These are phyloP conservation scores for Microcebus ravelobensis DNA, from an alignment of 2,113 vertebrate genomes.

Conservation along the genomic window DNA sequence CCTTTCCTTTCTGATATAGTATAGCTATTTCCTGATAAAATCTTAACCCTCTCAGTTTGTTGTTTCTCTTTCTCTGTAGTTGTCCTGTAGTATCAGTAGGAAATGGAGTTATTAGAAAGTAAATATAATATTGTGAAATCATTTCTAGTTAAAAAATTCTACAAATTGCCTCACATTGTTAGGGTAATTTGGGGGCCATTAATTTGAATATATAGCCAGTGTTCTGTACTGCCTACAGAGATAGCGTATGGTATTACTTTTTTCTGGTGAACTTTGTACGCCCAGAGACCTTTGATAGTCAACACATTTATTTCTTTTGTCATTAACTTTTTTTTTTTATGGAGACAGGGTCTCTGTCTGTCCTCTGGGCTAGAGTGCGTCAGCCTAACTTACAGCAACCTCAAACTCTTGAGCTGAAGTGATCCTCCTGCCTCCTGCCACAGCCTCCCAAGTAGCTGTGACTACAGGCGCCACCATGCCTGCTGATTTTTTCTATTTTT, in stretches of 20 bases:
- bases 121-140: not conserved
- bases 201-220: slow-evolving; percentile 3
- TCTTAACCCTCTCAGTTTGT: not conserved
- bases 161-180: not conserved
- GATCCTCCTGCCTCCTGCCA: too few relatives aligned
- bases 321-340: too few relatives aligned
- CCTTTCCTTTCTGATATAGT: not conserved
- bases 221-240: not conserved
- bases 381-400: too few relatives aligned
- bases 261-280: not conserved
- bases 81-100: not conserved
- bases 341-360: too few relatives aligned
- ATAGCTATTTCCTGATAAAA: not conserved
- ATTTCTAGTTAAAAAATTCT: not conserved
- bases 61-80: slow-evolving; percentile 7
- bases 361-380: too few relatives aligned
- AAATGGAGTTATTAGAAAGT: not conserved
- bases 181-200: not conserved
- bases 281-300: not conserved
- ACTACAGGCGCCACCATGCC: too few relatives aligned
- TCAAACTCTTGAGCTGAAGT: too few relatives aligned
- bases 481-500: too few relatives aligned
- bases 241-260: not conserved
- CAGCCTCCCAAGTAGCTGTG: too few relatives aligned
- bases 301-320: not conserved